These are phyloP conservation scores for Lepidochrysops patricia DNA, from an alignment of 2,888 invertebrate species.

Conservation along the genomic window DNA sequence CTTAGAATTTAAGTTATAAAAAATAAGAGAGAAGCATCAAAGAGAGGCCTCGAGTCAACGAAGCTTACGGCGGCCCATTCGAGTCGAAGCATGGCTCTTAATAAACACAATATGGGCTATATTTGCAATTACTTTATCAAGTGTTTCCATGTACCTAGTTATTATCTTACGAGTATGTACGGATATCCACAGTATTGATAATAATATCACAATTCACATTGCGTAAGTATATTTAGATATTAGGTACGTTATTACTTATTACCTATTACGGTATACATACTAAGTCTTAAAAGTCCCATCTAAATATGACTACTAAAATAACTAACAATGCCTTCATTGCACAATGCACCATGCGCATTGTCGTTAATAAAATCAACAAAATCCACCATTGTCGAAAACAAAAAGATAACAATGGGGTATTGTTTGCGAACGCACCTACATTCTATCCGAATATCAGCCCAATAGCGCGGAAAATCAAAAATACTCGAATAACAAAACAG, in stretches of 20 bases:
- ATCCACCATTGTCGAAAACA: conserved; percentile 28
- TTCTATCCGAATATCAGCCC: background rate
- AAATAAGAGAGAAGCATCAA: background rate
- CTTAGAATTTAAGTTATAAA: too few species aligned
- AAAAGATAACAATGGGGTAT: conserved; percentile 27
- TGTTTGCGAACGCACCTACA: conserved; percentile 25
- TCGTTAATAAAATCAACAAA: conserved; percentile 27
- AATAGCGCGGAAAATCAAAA: background rate
- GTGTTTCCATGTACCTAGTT: too few species aligned
- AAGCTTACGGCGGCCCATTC: too few species aligned
- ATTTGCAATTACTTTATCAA: too few species aligned
- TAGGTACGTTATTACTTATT: too few species aligned
- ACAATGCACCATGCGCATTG: conserved; percentile 19
- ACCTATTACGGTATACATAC: background rate
- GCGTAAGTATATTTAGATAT: too few species aligned
- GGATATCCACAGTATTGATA: too few species aligned
- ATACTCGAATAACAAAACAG: background rate
- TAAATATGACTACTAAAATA: conserved; percentile 6
- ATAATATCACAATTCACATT: background rate
- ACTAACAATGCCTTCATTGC: conserved; percentile 23
- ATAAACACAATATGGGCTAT: too few species aligned
- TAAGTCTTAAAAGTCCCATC: background rate
- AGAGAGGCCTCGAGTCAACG: too few species aligned
- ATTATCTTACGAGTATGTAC: too few species aligned
- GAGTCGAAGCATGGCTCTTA: too few species aligned